Evolutionary conservation across 37 sponge, comb jelly and placozoan genomes (phyloP), one percentile per base, ranked within the genome.

Genomic region (Eunapius fragilis): DNA sequence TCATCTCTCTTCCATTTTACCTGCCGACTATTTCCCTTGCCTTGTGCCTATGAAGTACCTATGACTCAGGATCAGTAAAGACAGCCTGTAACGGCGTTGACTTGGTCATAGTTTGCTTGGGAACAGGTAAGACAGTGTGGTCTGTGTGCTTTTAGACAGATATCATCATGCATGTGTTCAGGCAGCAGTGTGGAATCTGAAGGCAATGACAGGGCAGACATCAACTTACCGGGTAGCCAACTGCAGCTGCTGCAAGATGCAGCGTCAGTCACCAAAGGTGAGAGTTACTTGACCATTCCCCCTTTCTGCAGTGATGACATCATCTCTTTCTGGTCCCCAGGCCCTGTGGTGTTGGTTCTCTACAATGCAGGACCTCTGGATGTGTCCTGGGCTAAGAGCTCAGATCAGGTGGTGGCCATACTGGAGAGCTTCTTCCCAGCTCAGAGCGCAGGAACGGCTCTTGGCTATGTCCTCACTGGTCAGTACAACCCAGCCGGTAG

Each of bases 291-390:
- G 22, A 58, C 58, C 58, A 58, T 58, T 17, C 14, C 58, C 58
- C 41, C n/a, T n/a, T 41, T 41, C 41, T 41, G 3, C 41, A 41
- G 41, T 41, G 41, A 41, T 58, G 75, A 1, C 17, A 24, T 74
- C 14, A 35, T 13, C 79, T 58, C 58, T 11, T 11, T 11, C 45
- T 73, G 36, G 34, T 72, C 35, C 24, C 34, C 32, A 26, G 74
- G 67, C 33, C 76, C 85, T 27, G 76, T 80, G n/a, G 31, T 92
- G 19, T 69, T 92, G 32, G 71, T 92, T 3, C 72, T 92, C 31
- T 92, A 78, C 67, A 85, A 76, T 76, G 92, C 89, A 50, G 86
- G 89, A 24, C 92, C 92, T n/a, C 77, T 92, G 22, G 82, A 92
- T 45, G 33, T 92, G 6, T 77, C 86, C 12, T 88, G 85, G 89